Evolutionary conservation across 2,888 invertebrate species (phyloP).

Genomic region (Cephus nigrinus): DNA sequence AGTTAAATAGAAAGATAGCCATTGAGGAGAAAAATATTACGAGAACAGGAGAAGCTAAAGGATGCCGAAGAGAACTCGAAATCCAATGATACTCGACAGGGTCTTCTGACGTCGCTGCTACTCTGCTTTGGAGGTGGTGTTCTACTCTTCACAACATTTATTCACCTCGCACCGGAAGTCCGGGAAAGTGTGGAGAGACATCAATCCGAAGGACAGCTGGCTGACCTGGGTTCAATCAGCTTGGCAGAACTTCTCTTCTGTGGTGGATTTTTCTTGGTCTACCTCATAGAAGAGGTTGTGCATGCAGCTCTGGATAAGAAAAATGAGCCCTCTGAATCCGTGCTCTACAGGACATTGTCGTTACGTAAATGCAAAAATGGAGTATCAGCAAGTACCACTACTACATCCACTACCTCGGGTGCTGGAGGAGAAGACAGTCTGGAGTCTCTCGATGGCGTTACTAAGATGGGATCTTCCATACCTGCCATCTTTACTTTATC

Average conservation of each 20-base stretch:
- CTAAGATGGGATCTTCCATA: slow-evolving; percentile 11
- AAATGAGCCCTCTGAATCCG: slow-evolving; percentile 63
- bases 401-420: slow-evolving; percentile 33
- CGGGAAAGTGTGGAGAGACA: slow-evolving; percentile 70
- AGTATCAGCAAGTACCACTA: slow-evolving; percentile 53
- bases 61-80: no score
- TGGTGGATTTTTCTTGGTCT: slow-evolving; percentile 74
- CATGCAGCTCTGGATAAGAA: slow-evolving; percentile 69
- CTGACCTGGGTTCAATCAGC: slow-evolving; percentile 66
- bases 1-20: no score
- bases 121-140: slow-evolving; percentile 77
- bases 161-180: slow-evolving; percentile 76
- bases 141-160: slow-evolving; percentile 73
- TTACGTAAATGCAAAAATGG: slow-evolving; percentile 67
- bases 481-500: slow-evolving; percentile 54
- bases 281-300: slow-evolving; percentile 73
- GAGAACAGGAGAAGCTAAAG: no score
- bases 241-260: slow-evolving; percentile 72
- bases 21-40: no score
- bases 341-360: slow-evolving; percentile 70
- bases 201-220: slow-evolving; percentile 65
- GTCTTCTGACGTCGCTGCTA: slow-evolving; percentile 70
- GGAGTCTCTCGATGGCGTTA: not conserved
- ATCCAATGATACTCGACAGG: slow-evolving; percentile 50
- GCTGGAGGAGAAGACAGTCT: no score